Conservation (phyloP, 1,140 invertebrate species). For the Leptinotarsa undecemlineata region DNA sequence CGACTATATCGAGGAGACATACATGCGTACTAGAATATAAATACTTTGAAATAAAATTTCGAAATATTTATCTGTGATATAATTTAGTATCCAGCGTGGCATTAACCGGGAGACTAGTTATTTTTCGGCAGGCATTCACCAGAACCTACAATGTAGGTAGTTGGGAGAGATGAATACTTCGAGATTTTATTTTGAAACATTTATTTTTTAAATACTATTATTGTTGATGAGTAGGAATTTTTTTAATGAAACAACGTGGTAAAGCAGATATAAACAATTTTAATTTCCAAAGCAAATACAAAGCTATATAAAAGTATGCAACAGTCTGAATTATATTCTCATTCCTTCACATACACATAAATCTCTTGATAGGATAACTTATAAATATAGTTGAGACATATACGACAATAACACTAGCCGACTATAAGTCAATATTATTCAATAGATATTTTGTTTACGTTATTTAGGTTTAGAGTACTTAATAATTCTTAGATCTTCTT, state of each 20-base stretch:
- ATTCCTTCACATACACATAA: conserved; percentile 28
- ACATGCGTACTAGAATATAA: too few species aligned
- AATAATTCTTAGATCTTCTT: conserved; percentile 22
- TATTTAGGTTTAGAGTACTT: conserved; percentile 20
- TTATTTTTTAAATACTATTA: too few species aligned
- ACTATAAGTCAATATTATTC: conserved; percentile 18
- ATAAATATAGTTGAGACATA: conserved; percentile 11
- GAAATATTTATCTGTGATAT: too few species aligned
- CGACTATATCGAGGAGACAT: too few species aligned
- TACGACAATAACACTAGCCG: conserved; percentile 12
- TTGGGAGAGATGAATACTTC: too few species aligned
- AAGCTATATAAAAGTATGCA: conserved; percentile 51
- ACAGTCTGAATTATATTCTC: conserved; percentile 40
- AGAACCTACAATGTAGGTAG: too few species aligned
- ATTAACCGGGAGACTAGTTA: too few species aligned
- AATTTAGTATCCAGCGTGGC: too few species aligned
- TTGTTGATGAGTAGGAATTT: too few species aligned
- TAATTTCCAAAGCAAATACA: conserved; percentile 48
- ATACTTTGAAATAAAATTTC: too few species aligned
- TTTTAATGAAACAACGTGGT: not conserved
- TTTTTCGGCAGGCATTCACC: too few species aligned
- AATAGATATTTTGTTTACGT: conserved; percentile 15
- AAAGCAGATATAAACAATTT: conserved; percentile 34
- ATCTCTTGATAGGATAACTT: conserved; percentile 22
- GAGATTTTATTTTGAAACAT: too few species aligned